These are phyloP conservation scores for Noctua pronuba DNA, from an alignment of 2,888 invertebrate species.

Conservation along the genomic window DNA sequence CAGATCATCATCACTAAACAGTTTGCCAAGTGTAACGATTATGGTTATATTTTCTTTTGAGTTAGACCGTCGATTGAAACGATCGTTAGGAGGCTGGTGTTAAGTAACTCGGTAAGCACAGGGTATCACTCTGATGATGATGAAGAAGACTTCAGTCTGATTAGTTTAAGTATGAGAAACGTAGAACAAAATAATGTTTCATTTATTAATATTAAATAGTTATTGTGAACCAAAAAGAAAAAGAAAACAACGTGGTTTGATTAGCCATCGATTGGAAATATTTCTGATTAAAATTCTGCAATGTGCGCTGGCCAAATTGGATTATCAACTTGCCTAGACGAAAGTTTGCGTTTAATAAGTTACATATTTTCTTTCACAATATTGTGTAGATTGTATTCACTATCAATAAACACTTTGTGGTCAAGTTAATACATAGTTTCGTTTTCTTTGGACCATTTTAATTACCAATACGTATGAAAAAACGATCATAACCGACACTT, in stretches of 20 bases:
- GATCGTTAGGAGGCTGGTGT: background rate
- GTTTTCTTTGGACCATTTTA: background rate
- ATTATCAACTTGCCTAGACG: constrained; percentile 45
- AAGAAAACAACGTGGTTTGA: constrained; percentile 16
- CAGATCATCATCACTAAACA: background rate
- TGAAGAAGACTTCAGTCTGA: background rate
- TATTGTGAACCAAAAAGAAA: background rate
- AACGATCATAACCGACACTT: background rate
- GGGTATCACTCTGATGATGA: background rate
- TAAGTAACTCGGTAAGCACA: background rate
- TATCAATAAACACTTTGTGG: background rate
- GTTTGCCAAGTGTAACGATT: background rate
- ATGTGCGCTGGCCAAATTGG: constrained; percentile 48
- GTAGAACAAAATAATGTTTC: background rate
- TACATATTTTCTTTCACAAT: constrained; percentile 10
- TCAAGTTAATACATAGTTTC: background rate
- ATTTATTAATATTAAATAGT: background rate
- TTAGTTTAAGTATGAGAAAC: background rate
- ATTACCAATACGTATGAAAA: background rate
- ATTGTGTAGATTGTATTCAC: background rate
- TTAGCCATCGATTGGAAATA: constrained; percentile 18
- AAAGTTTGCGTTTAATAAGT: constrained; percentile 28
- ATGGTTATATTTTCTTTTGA: background rate
- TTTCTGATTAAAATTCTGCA: constrained; percentile 51
- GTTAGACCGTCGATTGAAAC: background rate